Evolutionary conservation across 2,113 vertebrate species (phyloP), one percentile per base, ranked within the genome.

Genomic region (Corvus hawaiiensis): DNA sequence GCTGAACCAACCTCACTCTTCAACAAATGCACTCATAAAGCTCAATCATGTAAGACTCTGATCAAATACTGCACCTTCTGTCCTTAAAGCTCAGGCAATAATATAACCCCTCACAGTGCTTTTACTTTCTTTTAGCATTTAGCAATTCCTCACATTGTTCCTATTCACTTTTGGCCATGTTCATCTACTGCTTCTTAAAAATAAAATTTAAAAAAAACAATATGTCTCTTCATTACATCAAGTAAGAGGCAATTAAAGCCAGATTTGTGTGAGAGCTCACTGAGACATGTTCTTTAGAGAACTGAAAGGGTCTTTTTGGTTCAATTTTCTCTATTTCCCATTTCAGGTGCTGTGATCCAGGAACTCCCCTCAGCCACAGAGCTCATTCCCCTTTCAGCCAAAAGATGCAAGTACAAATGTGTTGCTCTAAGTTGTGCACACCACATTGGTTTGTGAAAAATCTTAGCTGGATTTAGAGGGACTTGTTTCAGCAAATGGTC

Each of bases 151-250:
- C 59, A 75, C 32, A 16, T 58, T 41, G 32, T 17, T 84, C 30
- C 56, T 52, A 11, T 27, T 72, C 13, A 5, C 58, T 87, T 85
- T 76, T 33, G 51, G 74, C 39, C 11, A 1, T 9, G 41, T 16
- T 87, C 43, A 52, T 67, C 56, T 90, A 51, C 24, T 66, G 15
- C 35, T 59, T 93, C 49, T 89, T 74, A 59, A 72, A 83, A 87
- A 32, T 13, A 44, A 84, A 55, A 44, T 11, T 13, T 0, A 32
- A 58, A 58, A 79, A 35, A 12, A 1, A 2, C 3, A 5, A 68
- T 22, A 27, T 48, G 3, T 51, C 22, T 54, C n/a, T 78, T n/a
- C 10, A 16, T 59, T 84, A 11, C 23, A 56, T 78, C 44, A 54
- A 68, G 15, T 16, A 63, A 84, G 64, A 86, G 52, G 64, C 41